Base-by-base conservation (phyloP, 1,140 invertebrate genomes). In the Apis dorsata region DNA sequence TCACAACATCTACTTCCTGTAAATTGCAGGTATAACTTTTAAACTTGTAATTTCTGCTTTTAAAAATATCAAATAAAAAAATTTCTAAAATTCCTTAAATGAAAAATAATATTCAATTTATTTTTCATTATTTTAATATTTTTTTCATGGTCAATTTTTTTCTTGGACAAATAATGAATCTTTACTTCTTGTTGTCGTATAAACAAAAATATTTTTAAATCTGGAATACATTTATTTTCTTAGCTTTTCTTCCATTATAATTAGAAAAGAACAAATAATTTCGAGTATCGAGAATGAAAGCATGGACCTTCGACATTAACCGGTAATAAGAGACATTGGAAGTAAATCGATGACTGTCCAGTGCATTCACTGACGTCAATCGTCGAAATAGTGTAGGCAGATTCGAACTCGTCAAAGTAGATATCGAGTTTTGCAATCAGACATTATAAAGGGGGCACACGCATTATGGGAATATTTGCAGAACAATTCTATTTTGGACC, bases 371-470 rank as follows among this genome's bases (percentile, higher is more conserved):
- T 66, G 79, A 75, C 60, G 71, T 81, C 73, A 76, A 75, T 76
- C 72, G 73, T 60, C 44, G 34, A 59, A 69, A 76, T 13, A 19
- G 34, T 65, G 65, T 60, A 68, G 73, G 62, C n/a, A 75, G 79
- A 75, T 68, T 76, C 55, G 12, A 69, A 59, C 53, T 65, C 24
- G 80, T 76, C 81, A 57, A 77, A 79, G 81, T 83, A 60, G 81
- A 70, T 71, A 79, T 83, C 57, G 66, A 79, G 75, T 79, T 83
- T 71, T 51, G 57, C 51, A 75, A 71, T 83, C 81, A 28, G 81
- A 83, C 81, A 75, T 65, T 79, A 65, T 65, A 83, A 76, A 81
- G 63, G 63, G 63, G 73, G 80, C 44, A 76, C 44, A 53, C 55
- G 49, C 76, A 65, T 59, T 28, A 74, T 63, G 13, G 34, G 60